These are phyloP conservation scores for Hetaerina titia DNA, from an alignment of 2,888 invertebrate species.

Conservation along the genomic window DNA sequence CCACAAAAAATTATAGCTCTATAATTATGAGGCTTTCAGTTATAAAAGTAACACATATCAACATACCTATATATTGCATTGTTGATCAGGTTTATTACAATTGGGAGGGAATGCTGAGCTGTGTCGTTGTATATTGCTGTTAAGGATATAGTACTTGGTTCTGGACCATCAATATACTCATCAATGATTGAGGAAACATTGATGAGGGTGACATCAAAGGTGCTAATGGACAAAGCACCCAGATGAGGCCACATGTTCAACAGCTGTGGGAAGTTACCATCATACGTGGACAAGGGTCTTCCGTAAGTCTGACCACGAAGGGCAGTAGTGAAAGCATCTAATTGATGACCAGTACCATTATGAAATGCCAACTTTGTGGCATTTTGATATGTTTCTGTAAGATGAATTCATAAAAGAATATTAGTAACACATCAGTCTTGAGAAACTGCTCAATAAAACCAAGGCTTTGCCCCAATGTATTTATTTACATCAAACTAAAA, in stretches of 20 bases:
- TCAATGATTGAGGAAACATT: conserved; percentile 53
- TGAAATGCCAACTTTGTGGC: conserved; percentile 82
- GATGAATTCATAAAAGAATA: conserved; percentile 65
- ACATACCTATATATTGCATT: conserved; percentile 85
- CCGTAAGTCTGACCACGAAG: conserved; percentile 75
- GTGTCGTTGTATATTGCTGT: conserved; percentile 88
- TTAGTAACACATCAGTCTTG: background rate
- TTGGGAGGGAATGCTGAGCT: conserved; percentile 88
- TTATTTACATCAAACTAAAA: background rate
- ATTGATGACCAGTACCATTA: conserved; percentile 78
- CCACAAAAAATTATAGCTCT: too few relatives aligned
- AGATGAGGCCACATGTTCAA: conserved; percentile 83
- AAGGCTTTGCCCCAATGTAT: too few relatives aligned
- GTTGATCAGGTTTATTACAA: conserved; percentile 85
- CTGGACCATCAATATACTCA: conserved; percentile 60
- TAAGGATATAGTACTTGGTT: conserved; percentile 79
- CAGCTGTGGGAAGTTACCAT: conserved; percentile 84
- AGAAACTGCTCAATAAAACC: too few relatives aligned
- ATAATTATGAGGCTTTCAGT: background rate
- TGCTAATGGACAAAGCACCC: conserved; percentile 83
- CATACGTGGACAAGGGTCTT: conserved; percentile 79
- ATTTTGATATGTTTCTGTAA: conserved; percentile 80
- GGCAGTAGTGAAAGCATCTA: conserved; percentile 75
- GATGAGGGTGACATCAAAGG: conserved; percentile 75
- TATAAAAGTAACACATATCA: background rate